Percentiles rank a stretch among this genome's conserved stretches.
phyloP scores from a whole-genome alignment of 2,113 vertebrate genomes.

The Todiramphus saurophagus region DNA sequence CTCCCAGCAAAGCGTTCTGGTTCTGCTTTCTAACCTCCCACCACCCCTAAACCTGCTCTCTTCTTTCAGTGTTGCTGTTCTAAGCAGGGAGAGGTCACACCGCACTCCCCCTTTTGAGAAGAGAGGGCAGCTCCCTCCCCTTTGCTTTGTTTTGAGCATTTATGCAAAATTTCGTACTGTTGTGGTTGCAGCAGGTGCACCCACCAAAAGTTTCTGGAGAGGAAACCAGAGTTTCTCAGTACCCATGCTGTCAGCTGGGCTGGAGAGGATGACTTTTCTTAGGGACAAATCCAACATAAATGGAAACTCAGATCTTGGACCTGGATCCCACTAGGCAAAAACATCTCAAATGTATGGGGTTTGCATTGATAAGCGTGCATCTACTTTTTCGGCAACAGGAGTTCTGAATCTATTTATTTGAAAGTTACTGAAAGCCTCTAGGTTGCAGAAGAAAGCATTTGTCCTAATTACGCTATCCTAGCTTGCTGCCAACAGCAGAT shows the following conservation, averaged over 20 bases:
- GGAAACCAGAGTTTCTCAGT: background rate
- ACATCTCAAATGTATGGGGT: background rate
- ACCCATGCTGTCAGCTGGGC: too few relatives aligned
- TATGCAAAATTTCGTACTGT: background rate
- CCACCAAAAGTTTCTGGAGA: background rate
- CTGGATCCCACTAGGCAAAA: background rate
- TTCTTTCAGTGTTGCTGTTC: background rate
- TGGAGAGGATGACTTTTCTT: background rate
- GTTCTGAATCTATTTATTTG: background rate
- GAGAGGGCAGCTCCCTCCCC: accelerated
- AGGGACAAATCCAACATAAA: too few relatives aligned
- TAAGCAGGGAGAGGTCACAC: background rate
- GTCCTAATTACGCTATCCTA: background rate
- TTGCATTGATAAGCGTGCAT: background rate
- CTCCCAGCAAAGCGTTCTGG: background rate
- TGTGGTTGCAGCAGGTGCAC: accelerated
- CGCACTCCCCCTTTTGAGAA: background rate
- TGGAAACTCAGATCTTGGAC: background rate
- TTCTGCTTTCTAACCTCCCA: background rate
- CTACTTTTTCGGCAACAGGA: background rate
- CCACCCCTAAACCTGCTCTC: background rate
- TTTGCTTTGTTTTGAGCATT: background rate
- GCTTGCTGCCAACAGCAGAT: background rate
- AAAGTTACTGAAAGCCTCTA: background rate
- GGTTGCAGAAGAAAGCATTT: background rate